Base-by-base conservation (phyloP, 2,113 vertebrate species). In the Trachemys scripta region DNA sequence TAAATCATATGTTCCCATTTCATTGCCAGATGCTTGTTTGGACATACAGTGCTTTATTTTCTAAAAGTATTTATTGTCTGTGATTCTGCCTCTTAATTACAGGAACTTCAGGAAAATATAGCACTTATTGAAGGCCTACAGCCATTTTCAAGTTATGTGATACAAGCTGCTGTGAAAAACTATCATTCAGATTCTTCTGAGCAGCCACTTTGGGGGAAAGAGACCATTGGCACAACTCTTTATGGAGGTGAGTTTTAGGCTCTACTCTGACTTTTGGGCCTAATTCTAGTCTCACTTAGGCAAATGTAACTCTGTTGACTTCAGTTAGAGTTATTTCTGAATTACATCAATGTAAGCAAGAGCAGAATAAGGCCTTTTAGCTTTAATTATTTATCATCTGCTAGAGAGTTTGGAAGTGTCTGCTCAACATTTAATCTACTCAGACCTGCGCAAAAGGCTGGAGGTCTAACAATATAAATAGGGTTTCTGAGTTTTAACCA, bases 131-230 rank as follows among this genome's bases (percentile, higher is more conserved):
- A 95, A 62, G 96, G 94, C 20, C 94, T 98, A 69, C 95, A 97
- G 38, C 98, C 98, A 79, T 98, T 98, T 97, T 98, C 98, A 3
- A 96, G 85, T 22, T 98, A 98, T 25, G 11, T 75, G 49, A 94
- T 98, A 88, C 89, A 93, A 95, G 90, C 97, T 84, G 88, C 97
- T 80, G 90, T 96, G 54, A 98, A 95, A 96, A 98, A 98, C 95
- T 98, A 98, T 90, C 98, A 98, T 81, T 98, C 98, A 72, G 91
- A 97, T 85, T 54, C 96, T 86, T 82, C 88, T 38, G 89, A 96
- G 90, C 65, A 12, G 1, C 84, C 97, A 51, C 91, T 86, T 89
- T 11, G 81, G 56, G 97, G 93, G 84, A 88, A 94, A 94, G 89
- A 94, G 17, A 95, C 78, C 31, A 91, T 87, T 92, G 97, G 31